phyloP scores from a whole-genome alignment of 1,140 invertebrate species.

The Akabosia matsudoensis region DNA sequence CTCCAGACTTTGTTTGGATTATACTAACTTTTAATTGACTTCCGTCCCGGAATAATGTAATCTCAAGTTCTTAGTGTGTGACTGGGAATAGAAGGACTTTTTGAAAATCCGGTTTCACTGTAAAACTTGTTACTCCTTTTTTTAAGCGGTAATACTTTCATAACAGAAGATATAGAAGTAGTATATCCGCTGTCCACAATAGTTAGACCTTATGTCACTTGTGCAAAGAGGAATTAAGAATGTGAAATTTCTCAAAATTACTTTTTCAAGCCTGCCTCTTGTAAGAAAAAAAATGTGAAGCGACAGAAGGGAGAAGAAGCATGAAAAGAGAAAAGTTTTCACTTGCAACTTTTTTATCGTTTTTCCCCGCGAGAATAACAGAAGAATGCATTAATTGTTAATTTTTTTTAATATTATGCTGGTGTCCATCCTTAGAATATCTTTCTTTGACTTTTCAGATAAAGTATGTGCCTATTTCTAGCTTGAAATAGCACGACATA shows the following conservation, averaged over 20 bases:
- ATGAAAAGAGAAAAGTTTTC: not conserved
- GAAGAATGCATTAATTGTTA: no score
- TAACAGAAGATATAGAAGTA: no score
- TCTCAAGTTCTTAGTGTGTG: not conserved
- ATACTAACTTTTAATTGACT: slow-evolving; percentile 18
- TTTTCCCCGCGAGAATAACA: no score
- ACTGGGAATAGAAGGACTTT: not conserved
- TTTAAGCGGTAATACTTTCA: not conserved
- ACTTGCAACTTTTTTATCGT: not conserved
- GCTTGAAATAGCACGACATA: no score
- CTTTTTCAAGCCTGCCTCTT: not conserved
- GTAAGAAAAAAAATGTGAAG: no score
- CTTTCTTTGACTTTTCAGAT: no score
- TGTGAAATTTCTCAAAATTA: not conserved
- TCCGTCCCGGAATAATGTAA: not conserved
- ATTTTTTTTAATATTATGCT: no score
- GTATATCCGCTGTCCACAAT: not conserved
- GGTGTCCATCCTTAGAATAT: no score
- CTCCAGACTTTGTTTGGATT: not conserved
- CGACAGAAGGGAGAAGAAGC: no score
- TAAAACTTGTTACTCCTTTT: not conserved
- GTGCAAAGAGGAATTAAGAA: not conserved
- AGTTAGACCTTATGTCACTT: not conserved
- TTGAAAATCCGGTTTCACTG: not conserved
- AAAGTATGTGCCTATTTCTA: no score